Evolutionary conservation across 1,140 invertebrate genomes (phyloP).

Genomic region (Oncopodura yosiiana): DNA sequence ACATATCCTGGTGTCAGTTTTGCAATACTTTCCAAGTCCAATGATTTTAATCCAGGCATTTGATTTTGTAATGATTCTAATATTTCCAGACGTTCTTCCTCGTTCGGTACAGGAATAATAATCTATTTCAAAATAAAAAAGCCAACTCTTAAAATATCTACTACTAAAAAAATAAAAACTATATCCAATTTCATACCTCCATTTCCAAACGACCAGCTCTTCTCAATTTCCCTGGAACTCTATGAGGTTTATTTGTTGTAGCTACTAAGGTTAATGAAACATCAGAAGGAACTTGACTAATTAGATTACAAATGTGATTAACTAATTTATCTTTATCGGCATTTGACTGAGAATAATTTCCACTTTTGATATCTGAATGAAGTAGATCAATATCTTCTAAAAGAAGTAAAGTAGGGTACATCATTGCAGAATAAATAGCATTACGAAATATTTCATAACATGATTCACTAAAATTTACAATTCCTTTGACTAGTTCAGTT

Average conservation of each 20-base stretch:
- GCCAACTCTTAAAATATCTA: too few relatives aligned
- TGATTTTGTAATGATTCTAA: neutral
- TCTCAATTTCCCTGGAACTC: conserved; percentile 4
- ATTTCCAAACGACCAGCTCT: conserved; percentile 9
- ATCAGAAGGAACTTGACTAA: conserved; percentile 1
- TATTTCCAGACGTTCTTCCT: neutral
- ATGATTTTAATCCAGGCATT: neutral
- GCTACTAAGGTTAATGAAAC: neutral
- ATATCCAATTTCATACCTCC: conserved; percentile 4
- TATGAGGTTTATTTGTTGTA: conserved; percentile 8
- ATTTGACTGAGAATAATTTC: too few relatives aligned
- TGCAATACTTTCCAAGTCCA: too few relatives aligned
- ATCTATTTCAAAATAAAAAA: neutral
- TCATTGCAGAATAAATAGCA: too few relatives aligned
- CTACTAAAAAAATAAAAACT: neutral
- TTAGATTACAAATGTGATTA: conserved; percentile 10
- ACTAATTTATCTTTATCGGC: conserved; percentile 10
- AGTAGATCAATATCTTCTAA: too few relatives aligned
- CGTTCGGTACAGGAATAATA: neutral
- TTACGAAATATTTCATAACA: too few relatives aligned
- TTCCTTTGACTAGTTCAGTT: neutral
- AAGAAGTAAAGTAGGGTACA: too few relatives aligned
- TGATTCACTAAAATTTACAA: too few relatives aligned
- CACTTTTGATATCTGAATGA: too few relatives aligned
- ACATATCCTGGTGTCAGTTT: too few relatives aligned